These are phyloP conservation scores for Eudasyphora cyanicolor DNA, from an alignment of 2,888 invertebrate genomes.

Conservation along the genomic window DNA sequence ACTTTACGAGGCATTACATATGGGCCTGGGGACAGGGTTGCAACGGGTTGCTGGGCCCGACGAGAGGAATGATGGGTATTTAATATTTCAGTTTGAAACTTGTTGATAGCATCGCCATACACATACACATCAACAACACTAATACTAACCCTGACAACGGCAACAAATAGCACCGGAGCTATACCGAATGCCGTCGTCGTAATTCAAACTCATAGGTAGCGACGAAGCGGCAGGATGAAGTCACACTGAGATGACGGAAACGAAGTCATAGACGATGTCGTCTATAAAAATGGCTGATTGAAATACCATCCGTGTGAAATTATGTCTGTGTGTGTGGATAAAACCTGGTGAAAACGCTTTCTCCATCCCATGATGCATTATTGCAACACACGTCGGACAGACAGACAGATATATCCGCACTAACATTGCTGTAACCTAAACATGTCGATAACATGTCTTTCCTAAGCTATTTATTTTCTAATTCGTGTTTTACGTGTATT, in stretches of 20 bases:
- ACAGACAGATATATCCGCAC: slow-evolving; percentile 1
- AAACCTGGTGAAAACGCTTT: slow-evolving; percentile 1
- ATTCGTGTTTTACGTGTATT: slow-evolving; percentile 50
- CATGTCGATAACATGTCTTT: slow-evolving; percentile 29
- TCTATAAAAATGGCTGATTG: slow-evolving; percentile 38
- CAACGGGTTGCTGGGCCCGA: background rate
- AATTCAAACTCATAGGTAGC: background rate
- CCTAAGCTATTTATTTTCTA: slow-evolving; percentile 51
- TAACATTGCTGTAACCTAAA: slow-evolving; percentile 31
- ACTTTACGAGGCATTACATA: slow-evolving; percentile 51
- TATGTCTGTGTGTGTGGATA: background rate
- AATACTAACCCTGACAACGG: too few relatives aligned
- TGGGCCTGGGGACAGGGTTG: background rate
- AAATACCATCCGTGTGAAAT: slow-evolving; percentile 4
- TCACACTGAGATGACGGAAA: background rate
- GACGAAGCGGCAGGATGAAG: slow-evolving; percentile 36
- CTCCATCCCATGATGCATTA: background rate
- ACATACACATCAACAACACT: too few relatives aligned
- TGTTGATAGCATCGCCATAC: slow-evolving; percentile 21
- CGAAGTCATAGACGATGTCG: background rate
- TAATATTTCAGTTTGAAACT: slow-evolving; percentile 41
- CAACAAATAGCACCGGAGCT: background rate
- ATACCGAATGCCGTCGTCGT: background rate
- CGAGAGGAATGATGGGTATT: slow-evolving; percentile 41
- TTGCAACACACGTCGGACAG: slow-evolving; percentile 1